These are phyloP conservation scores for Athalia circularis DNA, from an alignment of 2,888 invertebrate species.

Conservation along the genomic window DNA sequence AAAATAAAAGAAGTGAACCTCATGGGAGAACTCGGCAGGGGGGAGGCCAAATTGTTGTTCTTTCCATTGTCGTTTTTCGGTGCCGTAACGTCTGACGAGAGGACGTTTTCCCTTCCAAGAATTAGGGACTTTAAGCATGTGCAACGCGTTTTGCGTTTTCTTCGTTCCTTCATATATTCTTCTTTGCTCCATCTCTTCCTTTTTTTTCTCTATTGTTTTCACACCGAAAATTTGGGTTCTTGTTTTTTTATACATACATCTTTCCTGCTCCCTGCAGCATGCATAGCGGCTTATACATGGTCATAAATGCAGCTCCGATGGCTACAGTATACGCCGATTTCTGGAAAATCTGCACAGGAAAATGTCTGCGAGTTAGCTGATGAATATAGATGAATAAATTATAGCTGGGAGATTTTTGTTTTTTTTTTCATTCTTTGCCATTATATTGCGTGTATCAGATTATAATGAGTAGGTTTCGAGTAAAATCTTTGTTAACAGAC, in stretches of 20 bases:
- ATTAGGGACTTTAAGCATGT: constrained; percentile 32
- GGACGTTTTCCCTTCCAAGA: constrained; percentile 28
- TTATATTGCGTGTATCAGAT: no score
- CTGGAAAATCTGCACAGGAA: no score
- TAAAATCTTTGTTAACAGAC: no score
- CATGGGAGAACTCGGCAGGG: constrained; percentile 41
- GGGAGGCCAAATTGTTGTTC: constrained; percentile 35
- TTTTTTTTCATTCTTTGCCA: no score
- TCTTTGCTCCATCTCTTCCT: neutral
- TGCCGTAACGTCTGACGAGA: constrained; percentile 42
- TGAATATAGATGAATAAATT: no score
- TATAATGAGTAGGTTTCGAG: no score
- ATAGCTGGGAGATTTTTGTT: no score
- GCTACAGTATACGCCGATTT: no score
- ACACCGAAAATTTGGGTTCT: constrained; percentile 21
- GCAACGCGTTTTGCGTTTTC: neutral
- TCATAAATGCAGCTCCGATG: neutral
- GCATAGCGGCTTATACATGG: neutral
- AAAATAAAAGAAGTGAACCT: constrained; percentile 18
- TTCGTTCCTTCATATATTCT: neutral
- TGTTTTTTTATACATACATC: neutral
- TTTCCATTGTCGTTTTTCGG: constrained; percentile 42
- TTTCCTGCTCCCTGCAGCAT: neutral
- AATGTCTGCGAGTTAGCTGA: no score
- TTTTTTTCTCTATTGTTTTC: constrained; percentile 26